Conservation (phyloP, 2,888 invertebrate species). For the Eulithis prunata region DNA sequence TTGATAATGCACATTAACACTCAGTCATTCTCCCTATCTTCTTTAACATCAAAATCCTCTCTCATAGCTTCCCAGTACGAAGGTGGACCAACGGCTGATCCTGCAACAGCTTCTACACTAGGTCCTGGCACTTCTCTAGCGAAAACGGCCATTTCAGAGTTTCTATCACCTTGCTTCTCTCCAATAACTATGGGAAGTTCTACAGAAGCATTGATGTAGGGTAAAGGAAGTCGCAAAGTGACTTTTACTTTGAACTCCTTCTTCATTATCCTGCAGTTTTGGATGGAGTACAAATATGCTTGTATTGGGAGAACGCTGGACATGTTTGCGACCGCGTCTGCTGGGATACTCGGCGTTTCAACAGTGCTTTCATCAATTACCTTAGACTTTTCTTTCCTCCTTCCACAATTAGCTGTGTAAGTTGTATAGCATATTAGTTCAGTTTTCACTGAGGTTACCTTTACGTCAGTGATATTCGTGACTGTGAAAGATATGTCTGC, state of each 20-base stretch:
- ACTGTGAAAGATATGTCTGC: conserved; percentile 31
- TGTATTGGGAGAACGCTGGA: conserved; percentile 34
- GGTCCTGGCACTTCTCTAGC: conserved; percentile 18
- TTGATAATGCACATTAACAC: background rate
- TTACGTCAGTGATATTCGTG: conserved; percentile 40
- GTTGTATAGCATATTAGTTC: conserved; percentile 36
- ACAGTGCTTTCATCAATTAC: conserved; percentile 32
- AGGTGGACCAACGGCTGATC: conserved; percentile 33
- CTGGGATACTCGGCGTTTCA: conserved; percentile 35
- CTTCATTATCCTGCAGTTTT: conserved; percentile 43
- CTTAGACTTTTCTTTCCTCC: conserved; percentile 4
- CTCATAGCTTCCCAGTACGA: conserved; percentile 44
- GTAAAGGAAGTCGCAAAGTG: conserved; percentile 45
- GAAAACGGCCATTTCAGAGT: conserved; percentile 16
- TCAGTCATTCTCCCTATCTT: conserved; percentile 19
- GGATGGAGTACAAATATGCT: conserved; percentile 43
- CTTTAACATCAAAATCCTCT: conserved; percentile 31
- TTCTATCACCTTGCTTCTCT: conserved; percentile 23
- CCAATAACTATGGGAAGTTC: conserved; percentile 50
- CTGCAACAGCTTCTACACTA: conserved; percentile 21
- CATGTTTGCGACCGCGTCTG: conserved; percentile 37
- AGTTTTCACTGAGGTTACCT: conserved; percentile 37
- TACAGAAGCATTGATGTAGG: conserved; percentile 39
- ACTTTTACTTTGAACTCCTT: conserved; percentile 45
- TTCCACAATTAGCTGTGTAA: conserved; percentile 39